Base-by-base conservation (phyloP, 2,888 invertebrate genomes). In the Lasioglossum leucozonium region DNA sequence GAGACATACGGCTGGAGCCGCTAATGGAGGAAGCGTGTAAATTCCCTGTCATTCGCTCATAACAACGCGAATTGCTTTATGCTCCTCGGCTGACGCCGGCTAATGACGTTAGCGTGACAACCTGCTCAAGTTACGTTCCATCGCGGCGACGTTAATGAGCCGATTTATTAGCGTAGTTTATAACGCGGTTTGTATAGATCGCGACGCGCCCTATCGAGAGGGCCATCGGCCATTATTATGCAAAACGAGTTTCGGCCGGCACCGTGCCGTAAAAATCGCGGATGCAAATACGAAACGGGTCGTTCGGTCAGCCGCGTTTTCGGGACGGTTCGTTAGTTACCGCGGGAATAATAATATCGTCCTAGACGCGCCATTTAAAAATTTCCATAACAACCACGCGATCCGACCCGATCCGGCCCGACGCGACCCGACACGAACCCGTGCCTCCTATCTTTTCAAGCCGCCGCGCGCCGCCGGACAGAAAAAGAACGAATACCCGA, bases 131-230 rank as follows among this genome's bases (percentile, higher is more conserved):
- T 71, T 72, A 81, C 80, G 67, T 81, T 85, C 74, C 37, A 74
- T 73, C 69, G 77, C 82, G 77, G 72, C 77, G 82, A 85, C 88
- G 82, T 80, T 89, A 89, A 90, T 84, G 79, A 87, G 76, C 26
- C 87, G 82, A 89, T 90, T 90, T 90, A 89, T 90, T 85, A 84
- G 73, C 81, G 79, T 78, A 81, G 85, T 85, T 82, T 83, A 75
- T 73, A 84, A 58, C 72, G 47, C 72, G 55, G 65, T 72, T 78
- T 81, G 51, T 67, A 75, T 58, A 62, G 84, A 81, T 83, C 40
- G 44, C 22, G 81, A 84, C 84, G 44, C 34, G 51, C 44, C 62
- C 78, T 62, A 26, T 67, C 55, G 47, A 80, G 51, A 58, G 76
- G 67, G 65, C 34, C 18, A 22, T 34, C 58, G 40, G 69, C 37